Percentiles rank a stretch among this genome's conserved stretches.
Conservation (phyloP, 2,797 vertebrate genomes). For the Tangara arthus region DNA sequence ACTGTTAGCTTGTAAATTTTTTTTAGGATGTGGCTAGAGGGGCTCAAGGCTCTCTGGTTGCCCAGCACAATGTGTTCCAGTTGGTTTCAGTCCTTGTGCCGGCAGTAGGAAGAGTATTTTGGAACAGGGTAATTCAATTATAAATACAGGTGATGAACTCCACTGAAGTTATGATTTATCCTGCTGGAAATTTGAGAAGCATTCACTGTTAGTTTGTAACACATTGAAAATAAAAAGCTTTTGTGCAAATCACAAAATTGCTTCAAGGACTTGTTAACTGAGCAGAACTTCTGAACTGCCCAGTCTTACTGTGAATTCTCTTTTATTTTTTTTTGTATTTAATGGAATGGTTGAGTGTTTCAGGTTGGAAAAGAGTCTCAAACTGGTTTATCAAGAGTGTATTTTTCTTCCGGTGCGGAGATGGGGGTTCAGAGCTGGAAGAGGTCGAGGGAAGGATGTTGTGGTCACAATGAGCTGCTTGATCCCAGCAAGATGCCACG, state of each 20-base stretch:
- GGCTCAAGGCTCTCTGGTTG: background rate
- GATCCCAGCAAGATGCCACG: background rate
- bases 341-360: background rate
- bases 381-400: background rate
- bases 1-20: background rate
- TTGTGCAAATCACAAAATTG: rapidly evolving
- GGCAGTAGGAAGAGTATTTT: background rate
- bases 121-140: background rate
- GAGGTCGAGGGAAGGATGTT: background rate
- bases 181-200: background rate
- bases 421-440: background rate
- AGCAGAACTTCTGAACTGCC: background rate
- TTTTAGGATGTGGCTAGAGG: background rate
- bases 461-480: background rate
- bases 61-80: rapidly evolving
- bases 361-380: background rate
- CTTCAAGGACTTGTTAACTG: background rate
- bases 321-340: background rate
- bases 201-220: background rate
- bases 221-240: background rate
- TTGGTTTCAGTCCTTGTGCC: background rate
- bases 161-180: background rate
- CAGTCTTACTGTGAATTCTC: background rate
- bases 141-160: background rate
- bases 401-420: rapidly evolving